Base-by-base conservation (phyloP, 2,888 invertebrate species). In the Rhabditoides inermis region DNA sequence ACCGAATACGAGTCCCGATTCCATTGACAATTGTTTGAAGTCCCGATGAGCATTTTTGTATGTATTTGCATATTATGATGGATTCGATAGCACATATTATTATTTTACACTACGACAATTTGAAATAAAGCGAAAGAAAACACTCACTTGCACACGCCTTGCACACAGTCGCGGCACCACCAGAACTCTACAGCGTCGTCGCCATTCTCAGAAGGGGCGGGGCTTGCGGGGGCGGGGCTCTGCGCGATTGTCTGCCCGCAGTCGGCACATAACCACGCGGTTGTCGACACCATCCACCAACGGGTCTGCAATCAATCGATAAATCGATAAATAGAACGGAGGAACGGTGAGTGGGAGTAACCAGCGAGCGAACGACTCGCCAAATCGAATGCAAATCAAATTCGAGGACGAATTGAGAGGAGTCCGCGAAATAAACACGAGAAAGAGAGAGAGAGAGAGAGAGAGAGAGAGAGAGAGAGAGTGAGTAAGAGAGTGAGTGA, bases 81-180 rank as follows among this genome's bases (percentile, higher is more conserved):
- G n/a, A n/a, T n/a, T n/a, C n/a, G n/a, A n/a, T n/a, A n/a, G n/a
- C n/a, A n/a, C n/a, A n/a, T n/a, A n/a, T n/a, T n/a, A n/a, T n/a
- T 28, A 15, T 30, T 27, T 45, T 30, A 20, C 10, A 30, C 30
- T 39, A 32, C n/a, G 0, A 37, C 7, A 36, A n/a, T 27, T n/a
- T 25, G 5, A 28, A 18, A 45, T 35, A 32, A 37, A 42, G 49
- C 41, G 49, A 48, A 27, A 27, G 23, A n/a, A 45, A 47, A 42
- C 47, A 61, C 67, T 58, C 28, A 67, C 67, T 64, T 64, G 64
- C 67, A 67, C 49, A 67, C 56, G 6, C 56, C 61, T 7, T 52
- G 46, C 45, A 60, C 51, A 51, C 67, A 67, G 48, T 67, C 67
- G 1, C 67, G 46, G 48, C 67, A 67, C 67, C 67, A 67, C 67